phyloP scores from a whole-genome alignment of 2,888 invertebrate genomes.

The Augochlorella aurata region DNA sequence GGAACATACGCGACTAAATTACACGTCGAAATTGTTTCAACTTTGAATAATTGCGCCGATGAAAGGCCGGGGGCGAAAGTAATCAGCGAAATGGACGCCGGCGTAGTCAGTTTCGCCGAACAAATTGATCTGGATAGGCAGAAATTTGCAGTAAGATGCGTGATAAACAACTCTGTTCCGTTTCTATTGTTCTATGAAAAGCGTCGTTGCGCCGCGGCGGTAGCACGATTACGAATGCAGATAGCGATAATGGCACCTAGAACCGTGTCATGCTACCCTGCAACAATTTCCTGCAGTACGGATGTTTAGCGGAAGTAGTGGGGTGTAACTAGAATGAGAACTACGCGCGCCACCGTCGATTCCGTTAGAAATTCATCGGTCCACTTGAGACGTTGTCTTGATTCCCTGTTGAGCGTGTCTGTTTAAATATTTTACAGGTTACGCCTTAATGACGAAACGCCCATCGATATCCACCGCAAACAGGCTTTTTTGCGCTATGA shows the following conservation, averaged over 20 bases:
- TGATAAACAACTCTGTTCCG: slow-evolving; percentile 64
- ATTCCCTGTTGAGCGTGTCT: background rate
- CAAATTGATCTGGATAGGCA: slow-evolving; percentile 66
- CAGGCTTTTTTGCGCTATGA: background rate
- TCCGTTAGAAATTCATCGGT: slow-evolving; percentile 49
- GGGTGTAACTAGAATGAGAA: slow-evolving; percentile 48
- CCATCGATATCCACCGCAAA: background rate
- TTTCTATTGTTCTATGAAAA: slow-evolving; percentile 69
- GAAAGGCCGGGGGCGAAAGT: slow-evolving; percentile 37
- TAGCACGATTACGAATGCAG: slow-evolving; percentile 64
- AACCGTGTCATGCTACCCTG: slow-evolving; percentile 67
- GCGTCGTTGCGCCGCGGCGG: slow-evolving; percentile 39
- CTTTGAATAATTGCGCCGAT: slow-evolving; percentile 24
- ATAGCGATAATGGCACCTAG: slow-evolving; percentile 65
- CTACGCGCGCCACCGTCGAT: slow-evolving; percentile 32
- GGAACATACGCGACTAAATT: slow-evolving; percentile 15
- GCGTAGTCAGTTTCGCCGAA: slow-evolving; percentile 59
- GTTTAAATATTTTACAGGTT: slow-evolving; percentile 23
- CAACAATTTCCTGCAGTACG: slow-evolving; percentile 65
- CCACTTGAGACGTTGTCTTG: slow-evolving; percentile 14
- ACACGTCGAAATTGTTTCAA: slow-evolving; percentile 32
- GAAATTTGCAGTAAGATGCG: slow-evolving; percentile 60
- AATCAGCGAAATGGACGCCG: slow-evolving; percentile 61
- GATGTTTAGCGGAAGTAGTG: slow-evolving; percentile 52
- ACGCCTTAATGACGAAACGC: background rate